These are phyloP conservation scores for Actinostola sp. DNA, from an alignment of 92 coral and sea anemone species.

Conservation along the genomic window DNA sequence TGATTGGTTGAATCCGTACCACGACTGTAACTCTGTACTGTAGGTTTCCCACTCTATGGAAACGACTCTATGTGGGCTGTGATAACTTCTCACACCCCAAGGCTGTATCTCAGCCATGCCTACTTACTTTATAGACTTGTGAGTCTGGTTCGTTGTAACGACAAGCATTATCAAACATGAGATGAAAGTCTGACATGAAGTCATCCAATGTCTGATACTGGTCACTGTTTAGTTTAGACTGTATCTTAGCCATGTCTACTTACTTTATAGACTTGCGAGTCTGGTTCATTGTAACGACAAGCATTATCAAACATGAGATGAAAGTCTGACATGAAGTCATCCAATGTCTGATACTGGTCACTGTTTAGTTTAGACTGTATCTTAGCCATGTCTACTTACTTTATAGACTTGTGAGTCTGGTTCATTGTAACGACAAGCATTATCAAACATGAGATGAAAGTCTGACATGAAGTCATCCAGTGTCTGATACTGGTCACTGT, in stretches of 20 bases:
- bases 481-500: conserved; percentile 91
- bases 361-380: conserved; percentile 87
- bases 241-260: too few relatives aligned
- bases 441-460: conserved; percentile 97
- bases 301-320: conserved; percentile 98
- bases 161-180: conserved; percentile 98
- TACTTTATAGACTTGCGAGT: conserved; percentile 97
- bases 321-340: conserved; percentile 91
- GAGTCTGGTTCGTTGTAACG: conserved; percentile 97
- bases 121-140: conserved; percentile 92
- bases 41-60: too few relatives aligned
- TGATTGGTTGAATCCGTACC: too few relatives aligned
- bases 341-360: conserved; percentile 86
- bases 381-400: conserved; percentile 80
- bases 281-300: conserved; percentile 95
- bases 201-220: conserved; percentile 90
- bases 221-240: conserved; percentile 87
- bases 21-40: too few relatives aligned
- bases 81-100: too few relatives aligned
- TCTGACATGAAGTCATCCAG: conserved; percentile 94
- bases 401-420: conserved; percentile 99
- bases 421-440: conserved; percentile 97
- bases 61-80: too few relatives aligned
- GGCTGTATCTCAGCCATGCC: too few relatives aligned
- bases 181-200: conserved; percentile 88